Evolutionary conservation across 2,888 invertebrate genomes (phyloP).

Genomic region (Serrognathus titanus): DNA sequence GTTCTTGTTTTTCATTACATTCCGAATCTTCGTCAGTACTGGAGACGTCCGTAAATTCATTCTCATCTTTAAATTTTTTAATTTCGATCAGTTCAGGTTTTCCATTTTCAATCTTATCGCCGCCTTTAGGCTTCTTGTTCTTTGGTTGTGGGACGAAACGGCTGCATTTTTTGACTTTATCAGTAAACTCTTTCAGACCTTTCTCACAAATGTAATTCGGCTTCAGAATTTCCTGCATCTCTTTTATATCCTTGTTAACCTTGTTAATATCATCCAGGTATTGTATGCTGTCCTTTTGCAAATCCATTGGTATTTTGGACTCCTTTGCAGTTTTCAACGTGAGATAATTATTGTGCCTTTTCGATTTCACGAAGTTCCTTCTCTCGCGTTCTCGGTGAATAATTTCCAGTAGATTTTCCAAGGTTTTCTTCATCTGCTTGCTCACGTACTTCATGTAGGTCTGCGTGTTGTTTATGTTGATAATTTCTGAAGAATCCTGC

Average conservation of each 20-base stretch:
- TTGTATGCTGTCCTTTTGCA: conserved; percentile 13
- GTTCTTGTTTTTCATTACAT: no score
- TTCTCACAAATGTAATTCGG: conserved; percentile 9
- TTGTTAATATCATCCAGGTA: conserved; percentile 24
- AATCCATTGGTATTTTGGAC: conserved; percentile 5
- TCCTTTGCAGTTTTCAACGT: not conserved
- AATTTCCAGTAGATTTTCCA: conserved; percentile 27
- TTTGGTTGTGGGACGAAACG: no score
- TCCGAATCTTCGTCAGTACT: no score
- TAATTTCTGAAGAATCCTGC: conserved; percentile 20
- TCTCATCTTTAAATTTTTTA: no score
- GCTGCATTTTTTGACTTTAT: no score
- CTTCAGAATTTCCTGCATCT: conserved; percentile 25
- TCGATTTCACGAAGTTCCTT: conserved; percentile 12
- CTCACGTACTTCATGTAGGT: conserved; percentile 30
- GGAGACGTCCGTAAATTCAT: no score
- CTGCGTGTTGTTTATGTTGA: conserved; percentile 24
- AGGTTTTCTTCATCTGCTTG: conserved; percentile 31
- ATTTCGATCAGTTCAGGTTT: no score
- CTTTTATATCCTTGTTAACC: conserved; percentile 23
- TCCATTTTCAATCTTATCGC: no score
- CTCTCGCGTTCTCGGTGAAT: conserved; percentile 28
- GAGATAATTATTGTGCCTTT: not conserved
- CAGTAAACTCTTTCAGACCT: not conserved
- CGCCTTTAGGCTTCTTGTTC: no score